Base-by-base conservation (phyloP, 1,140 invertebrate genomes). In the Drosophila paulistorum region DNA sequence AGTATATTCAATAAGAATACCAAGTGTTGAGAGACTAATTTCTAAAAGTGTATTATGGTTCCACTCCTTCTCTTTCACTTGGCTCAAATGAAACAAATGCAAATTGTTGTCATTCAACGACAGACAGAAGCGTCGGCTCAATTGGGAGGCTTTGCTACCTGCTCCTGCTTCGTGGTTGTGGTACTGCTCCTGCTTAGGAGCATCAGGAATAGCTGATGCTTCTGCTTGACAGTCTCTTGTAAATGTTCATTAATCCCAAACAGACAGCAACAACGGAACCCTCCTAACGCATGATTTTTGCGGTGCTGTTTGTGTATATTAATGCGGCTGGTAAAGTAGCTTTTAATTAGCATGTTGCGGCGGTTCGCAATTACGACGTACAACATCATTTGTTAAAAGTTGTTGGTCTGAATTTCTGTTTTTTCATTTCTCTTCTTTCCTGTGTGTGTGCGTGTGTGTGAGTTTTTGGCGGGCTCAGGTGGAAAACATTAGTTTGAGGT, bases 261-360 rank as follows among this genome's bases (percentile, higher is more conserved):
- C 67, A 55, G 55, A 41, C 76, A 66, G 33, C 54, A 48, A 45
- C 75, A 71, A 64, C 58, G 68, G 57, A 26, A 51, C 45, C 17
- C 45, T 20, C 45, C 45, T 51, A 68, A 77, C 74, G 59, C 61
- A 73, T 81, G 80, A 79, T 79, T 83, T 83, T 83, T 83, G 81
- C 81, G 76, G 76, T 83, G 68, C 73, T 81, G 81, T 81, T 76
- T 82, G 70, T 67, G 83, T 87, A 69, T 86, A 86, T 87, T 87
- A 87, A 86, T 87, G 83, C 84, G 83, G 83, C 84, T 76, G 79
- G 79, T 65, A 77, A 87, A 86, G 83, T 87, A 83, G 79, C 83
- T 86, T 86, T 86, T 86, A 86, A 86, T 86, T 87, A 86, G 82
- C 83, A 86, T 86, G 83, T 86, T 79, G 83, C 82, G 79, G 83